These are phyloP conservation scores for Aphrocallistes beatrix DNA, from an alignment of 37 sponge, comb jelly and placozoan species.

Conservation along the genomic window DNA sequence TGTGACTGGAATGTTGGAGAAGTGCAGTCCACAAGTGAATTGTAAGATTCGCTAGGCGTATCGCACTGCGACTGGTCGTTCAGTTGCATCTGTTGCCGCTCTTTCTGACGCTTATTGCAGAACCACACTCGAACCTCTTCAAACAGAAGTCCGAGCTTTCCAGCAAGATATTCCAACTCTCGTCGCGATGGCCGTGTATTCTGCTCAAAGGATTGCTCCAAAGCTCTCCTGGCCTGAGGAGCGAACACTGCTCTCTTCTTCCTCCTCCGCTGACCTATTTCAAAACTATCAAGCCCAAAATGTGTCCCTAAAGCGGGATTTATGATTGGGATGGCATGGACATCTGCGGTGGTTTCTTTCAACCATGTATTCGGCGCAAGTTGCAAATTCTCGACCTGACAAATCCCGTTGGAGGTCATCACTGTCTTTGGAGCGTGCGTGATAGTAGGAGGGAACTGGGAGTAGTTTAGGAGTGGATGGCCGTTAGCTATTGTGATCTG, in stretches of 20 bases:
- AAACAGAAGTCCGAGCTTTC: slow-evolving; percentile 56
- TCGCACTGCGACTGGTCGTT: background rate
- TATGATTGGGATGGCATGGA: background rate
- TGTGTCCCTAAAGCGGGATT: background rate
- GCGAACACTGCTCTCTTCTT: slow-evolving; percentile 76
- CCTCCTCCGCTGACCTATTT: slow-evolving; percentile 35
- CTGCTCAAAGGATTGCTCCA: slow-evolving; percentile 48
- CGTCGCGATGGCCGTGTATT: slow-evolving; percentile 58
- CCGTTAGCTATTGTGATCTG: background rate
- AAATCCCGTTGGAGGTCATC: background rate
- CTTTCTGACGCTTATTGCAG: slow-evolving; percentile 82
- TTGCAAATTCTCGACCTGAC: background rate
- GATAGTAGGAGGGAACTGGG: background rate
- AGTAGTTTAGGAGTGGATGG: background rate
- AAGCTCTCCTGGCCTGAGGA: slow-evolving; percentile 31
- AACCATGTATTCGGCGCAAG: background rate
- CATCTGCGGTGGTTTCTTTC: background rate
- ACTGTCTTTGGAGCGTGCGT: background rate
- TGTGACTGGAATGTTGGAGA: background rate
- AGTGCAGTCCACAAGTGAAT: background rate
- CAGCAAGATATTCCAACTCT: slow-evolving; percentile 46
- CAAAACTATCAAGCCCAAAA: background rate
- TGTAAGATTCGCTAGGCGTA: background rate
- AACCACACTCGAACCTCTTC: slow-evolving; percentile 88
- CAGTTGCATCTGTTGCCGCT: slow-evolving; percentile 24